A percentile compares a stretch with the other conserved stretches of the same genome.
These are phyloP conservation scores for Trissolcus brochymenae DNA, from an alignment of 2,888 invertebrate species.

Conservation along the genomic window DNA sequence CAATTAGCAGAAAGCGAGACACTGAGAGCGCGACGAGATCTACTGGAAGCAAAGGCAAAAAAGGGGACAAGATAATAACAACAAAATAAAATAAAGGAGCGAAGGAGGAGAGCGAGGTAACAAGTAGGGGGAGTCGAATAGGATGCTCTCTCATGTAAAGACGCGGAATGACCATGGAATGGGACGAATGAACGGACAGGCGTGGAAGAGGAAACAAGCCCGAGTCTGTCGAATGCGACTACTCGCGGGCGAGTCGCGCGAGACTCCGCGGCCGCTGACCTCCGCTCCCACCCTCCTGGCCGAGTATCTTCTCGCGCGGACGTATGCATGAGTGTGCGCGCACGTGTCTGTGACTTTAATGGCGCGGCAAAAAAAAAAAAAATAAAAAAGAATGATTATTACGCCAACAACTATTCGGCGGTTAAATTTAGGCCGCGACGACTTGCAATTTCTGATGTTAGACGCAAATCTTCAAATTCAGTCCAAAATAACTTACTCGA, in stretches of 20 bases:
- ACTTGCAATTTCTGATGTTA: slow-evolving; percentile 25
- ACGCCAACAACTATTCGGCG: slow-evolving; percentile 27
- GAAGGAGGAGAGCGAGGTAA: background rate
- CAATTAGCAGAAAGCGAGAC: slow-evolving; percentile 27
- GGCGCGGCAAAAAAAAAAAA: slow-evolving; percentile 35
- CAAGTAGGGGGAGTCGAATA: slow-evolving; percentile 9
- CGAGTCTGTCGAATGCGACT: slow-evolving; percentile 57
- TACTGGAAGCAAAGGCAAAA: slow-evolving; percentile 12
- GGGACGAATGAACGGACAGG: slow-evolving; percentile 50
- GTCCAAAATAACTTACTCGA: too few species aligned
- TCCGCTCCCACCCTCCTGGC: slow-evolving; percentile 64
- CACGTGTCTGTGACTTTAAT: slow-evolving; percentile 14
- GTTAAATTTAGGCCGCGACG: slow-evolving; percentile 53
- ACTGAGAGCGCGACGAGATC: slow-evolving; percentile 10
- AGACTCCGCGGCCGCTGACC: slow-evolving; percentile 65
- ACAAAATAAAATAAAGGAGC: slow-evolving; percentile 8
- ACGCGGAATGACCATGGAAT: slow-evolving; percentile 54
- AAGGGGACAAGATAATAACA: slow-evolving; percentile 17
- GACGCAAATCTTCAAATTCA: too few species aligned
- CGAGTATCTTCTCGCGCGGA: slow-evolving; percentile 41
- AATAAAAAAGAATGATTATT: slow-evolving; percentile 39
- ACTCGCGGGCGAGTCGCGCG: slow-evolving; percentile 65
- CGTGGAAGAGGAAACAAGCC: slow-evolving; percentile 51
- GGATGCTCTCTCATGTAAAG: slow-evolving; percentile 25
- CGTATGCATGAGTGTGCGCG: slow-evolving; percentile 14